Evolutionary conservation across 2,797 vertebrate species (phyloP), one percentile per base, ranked within the genome.

Genomic region (Yasuhikotakia modesta): DNA sequence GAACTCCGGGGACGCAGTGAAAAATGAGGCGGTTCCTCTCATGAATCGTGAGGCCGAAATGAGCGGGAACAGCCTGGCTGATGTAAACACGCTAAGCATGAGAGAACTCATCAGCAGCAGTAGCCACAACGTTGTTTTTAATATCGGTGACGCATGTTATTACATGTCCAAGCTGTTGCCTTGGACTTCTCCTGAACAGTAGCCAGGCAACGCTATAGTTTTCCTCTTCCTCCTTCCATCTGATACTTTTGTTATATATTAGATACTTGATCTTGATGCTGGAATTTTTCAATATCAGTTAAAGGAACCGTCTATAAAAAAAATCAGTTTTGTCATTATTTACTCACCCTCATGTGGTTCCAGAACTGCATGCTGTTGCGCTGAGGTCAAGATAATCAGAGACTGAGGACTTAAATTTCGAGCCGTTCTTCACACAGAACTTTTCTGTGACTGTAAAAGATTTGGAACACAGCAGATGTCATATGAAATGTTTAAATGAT

Each of bases 121-220:
- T 83, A 86, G 85, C 85, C 35, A 48, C 21, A 16, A 79, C 80
- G 66, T 81, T 83, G 82, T 86, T 86, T 86, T 82, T 75, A 85
- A 82, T 82, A 81, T 80, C 60, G 32, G 53, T 84, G 80, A 81
- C 76, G 74, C 77, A 64, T 84, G 83, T 85, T 85, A 86, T 84
- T 86, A 86, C 84, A 86, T 73, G 74, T 78, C 70, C 82, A 86
- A 85, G 84, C 85, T 87, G 85, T 76, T 84, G 79, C 75, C 22
- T 35, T 63, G 55, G 60, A 85, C 70, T 66, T 83, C 73, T 73
- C 83, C 71, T 83, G 79, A 83, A 85, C 86, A 83, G 85, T 85
- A 87, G 82, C 82, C 82, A 86, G 74, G 58, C 73, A 63, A 72
- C 64, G 45, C 60, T 24, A 70, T 68, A 73, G 32, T 53, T 12